Conservation (phyloP, 2,888 invertebrate species). For the Beris chalybata region DNA sequence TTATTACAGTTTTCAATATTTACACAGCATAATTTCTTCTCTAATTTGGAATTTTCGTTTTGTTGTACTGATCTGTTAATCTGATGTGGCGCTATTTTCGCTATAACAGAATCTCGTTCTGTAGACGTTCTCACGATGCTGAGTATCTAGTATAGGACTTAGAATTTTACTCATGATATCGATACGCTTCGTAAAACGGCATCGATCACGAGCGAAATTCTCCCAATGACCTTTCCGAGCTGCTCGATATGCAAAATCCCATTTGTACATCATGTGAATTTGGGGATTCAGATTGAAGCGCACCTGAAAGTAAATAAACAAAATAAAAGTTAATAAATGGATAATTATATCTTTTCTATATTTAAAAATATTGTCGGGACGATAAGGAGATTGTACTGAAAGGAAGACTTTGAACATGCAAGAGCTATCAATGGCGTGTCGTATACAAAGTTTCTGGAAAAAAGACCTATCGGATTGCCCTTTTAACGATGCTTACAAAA, state of each 20-base stretch:
- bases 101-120: constrained; percentile 46
- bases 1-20: not conserved
- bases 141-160: constrained; percentile 46
- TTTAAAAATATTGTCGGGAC: no score
- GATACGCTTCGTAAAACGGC: constrained; percentile 50
- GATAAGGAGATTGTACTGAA: no score
- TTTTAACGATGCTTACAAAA: no score
- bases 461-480: no score
- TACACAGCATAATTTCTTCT: not conserved
- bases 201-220: constrained; percentile 59
- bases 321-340: not conserved
- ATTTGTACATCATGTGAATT: constrained; percentile 63
- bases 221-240: constrained; percentile 67
- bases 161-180: constrained; percentile 45
- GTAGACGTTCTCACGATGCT: constrained; percentile 52
- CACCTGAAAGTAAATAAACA: constrained; percentile 57
- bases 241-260: constrained; percentile 64
- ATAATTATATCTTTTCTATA: no score
- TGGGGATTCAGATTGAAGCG: constrained; percentile 61
- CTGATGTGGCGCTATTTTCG: constrained; percentile 1
- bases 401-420: no score
- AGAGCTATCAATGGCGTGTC: no score
- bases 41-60: constrained; percentile 9
- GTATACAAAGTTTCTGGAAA: no score
- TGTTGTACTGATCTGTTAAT: constrained; percentile 7